Percentiles rank a stretch among this genome's conserved stretches.
Evolutionary conservation across 2,888 invertebrate genomes (phyloP).

Genomic region (Rhamnusium bicolor): DNA sequence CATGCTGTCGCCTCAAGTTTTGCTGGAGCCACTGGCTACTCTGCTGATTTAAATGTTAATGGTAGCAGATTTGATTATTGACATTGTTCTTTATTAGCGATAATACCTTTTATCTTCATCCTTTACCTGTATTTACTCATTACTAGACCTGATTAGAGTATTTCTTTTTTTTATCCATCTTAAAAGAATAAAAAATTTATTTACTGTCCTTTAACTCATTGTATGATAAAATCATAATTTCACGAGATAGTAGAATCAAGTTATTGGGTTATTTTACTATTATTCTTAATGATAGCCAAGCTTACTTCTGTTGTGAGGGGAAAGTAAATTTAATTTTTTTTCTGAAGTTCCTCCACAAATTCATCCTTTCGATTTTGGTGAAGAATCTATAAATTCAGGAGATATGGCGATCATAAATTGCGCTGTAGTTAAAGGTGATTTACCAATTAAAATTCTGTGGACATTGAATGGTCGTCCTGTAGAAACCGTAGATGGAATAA

Average conservation of each 20-base stretch:
- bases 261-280: too few relatives aligned
- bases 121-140: background rate
- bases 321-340: background rate
- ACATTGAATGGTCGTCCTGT: slow-evolving; percentile 78
- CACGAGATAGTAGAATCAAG: too few relatives aligned
- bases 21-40: slow-evolving; percentile 74
- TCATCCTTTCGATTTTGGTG: slow-evolving; percentile 71
- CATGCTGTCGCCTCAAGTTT: slow-evolving; percentile 76
- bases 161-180: too few relatives aligned
- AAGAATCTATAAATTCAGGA: slow-evolving; percentile 79
- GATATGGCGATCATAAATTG: slow-evolving; percentile 80
- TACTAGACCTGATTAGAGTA: too few relatives aligned
- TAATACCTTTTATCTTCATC: background rate
- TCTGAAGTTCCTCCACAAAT: slow-evolving; percentile 73
- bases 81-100: slow-evolving; percentile 13
- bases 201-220: too few relatives aligned
- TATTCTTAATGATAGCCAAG: too few relatives aligned
- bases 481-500: slow-evolving; percentile 57
- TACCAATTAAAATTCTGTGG: slow-evolving; percentile 83
- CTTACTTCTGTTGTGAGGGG: too few relatives aligned
- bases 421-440: slow-evolving; percentile 81
- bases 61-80: slow-evolving; percentile 46
- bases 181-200: too few relatives aligned
- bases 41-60: slow-evolving; percentile 69
- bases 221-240: too few relatives aligned